Base-by-base conservation (phyloP, 2,888 invertebrate species). In the Dryococelus australis region DNA sequence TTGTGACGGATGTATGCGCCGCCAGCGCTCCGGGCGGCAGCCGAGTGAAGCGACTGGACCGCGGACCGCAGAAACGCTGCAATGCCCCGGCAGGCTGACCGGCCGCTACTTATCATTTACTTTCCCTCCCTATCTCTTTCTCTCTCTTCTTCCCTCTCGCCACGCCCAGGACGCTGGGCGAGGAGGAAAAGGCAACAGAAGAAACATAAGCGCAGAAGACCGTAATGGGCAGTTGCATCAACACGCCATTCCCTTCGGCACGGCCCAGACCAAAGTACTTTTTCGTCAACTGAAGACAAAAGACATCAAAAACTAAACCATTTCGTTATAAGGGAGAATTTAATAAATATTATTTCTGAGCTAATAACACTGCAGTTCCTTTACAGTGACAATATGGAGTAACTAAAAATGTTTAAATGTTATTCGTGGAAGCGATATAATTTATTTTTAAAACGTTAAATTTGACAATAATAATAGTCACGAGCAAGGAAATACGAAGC, bases 41-140 rank as follows among this genome's bases (percentile, higher is more conserved):
- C n/a, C 85, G 87, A 87, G 87, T 81, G 85, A 86, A 47, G 83
- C 43, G 28, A 81, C 35, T n/a, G 16, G 43, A 27, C 53, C 51
- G 87, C 65, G 86, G 65, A 65, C 65, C 65, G 65, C 65, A 65
- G 65, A 65, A 8, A 65, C 65, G 65, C 65, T 10, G 65, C 65
- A 16, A 65, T n/a, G 65, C 8, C 65, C 65, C 65, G 16, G n/a
- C n/a, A n/a, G n/a, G n/a, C n/a, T n/a, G n/a, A n/a, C n/a, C n/a
- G 35, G 2, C 65, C 65, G n/a, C 65, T n/a, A 20, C 65, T n/a
- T 65, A 65, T n/a, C 65, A 65, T 65, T 20, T 65, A 20, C 65
- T 65, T 51, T 51, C 51, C 51, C 51, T 65, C 65, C n/a, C n/a
- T n/a, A 1, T 65, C 16, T 9, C 65, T 65, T 16, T 20, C 65